Conservation (phyloP, 2,797 vertebrate species). For the Distichodus sexfasciatus region DNA sequence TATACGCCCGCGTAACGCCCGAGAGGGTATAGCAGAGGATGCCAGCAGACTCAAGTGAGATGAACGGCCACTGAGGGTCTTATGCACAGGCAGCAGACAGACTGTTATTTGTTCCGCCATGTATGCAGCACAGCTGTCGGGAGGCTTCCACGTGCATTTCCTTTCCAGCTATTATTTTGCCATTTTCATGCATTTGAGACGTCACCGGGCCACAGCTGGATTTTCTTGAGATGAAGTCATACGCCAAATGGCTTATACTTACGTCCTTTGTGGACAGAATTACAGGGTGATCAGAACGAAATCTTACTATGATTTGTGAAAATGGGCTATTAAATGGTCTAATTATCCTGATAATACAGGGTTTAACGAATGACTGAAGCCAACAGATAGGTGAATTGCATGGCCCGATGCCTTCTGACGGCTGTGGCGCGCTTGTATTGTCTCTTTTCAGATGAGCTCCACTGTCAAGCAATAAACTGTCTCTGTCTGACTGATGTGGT, state of each 20-base stretch:
- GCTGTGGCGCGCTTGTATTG: constrained; percentile 13
- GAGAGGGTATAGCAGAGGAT: not conserved
- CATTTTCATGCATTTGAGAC: no score
- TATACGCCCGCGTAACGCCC: not conserved
- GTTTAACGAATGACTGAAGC: no score
- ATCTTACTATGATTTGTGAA: no score
- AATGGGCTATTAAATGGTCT: no score
- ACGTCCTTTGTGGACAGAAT: not conserved
- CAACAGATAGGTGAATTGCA: not conserved
- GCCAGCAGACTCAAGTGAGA: not conserved
- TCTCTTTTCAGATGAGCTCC: constrained; percentile 9
- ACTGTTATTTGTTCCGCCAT: not conserved
- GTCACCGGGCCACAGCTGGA: no score
- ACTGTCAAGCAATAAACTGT: constrained; percentile 17
- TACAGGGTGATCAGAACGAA: not conserved
- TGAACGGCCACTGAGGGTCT: not conserved
- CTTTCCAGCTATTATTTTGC: no score
- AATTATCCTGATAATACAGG: not conserved
- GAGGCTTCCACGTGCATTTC: not conserved
- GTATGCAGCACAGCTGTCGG: not conserved
- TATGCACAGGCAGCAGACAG: not conserved
- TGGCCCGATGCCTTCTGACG: constrained; percentile 25
- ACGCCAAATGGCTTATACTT: no score
- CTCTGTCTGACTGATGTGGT: constrained; percentile 11
- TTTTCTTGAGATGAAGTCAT: no score